Percentiles rank a stretch among this genome's conserved stretches.
Evolutionary conservation across 2,888 invertebrate species (phyloP).

Genomic region (Pycnomerus fuliginosus): DNA sequence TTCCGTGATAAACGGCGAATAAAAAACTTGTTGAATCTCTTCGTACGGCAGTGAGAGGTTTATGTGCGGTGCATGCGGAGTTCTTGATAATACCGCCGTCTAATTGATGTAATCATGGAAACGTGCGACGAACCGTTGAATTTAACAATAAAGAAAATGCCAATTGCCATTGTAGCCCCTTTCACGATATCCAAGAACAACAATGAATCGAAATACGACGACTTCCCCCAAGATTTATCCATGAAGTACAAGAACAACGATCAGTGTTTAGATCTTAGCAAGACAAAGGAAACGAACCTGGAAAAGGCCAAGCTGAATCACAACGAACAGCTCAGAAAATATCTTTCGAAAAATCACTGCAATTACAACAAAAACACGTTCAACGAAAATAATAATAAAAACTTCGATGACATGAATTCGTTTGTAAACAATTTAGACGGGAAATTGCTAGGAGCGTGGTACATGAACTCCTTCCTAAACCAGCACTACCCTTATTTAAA

Average conservation of each 20-base stretch:
- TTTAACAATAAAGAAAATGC: slow-evolving; percentile 56
- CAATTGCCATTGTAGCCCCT: slow-evolving; percentile 58
- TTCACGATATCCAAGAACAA: slow-evolving; percentile 41
- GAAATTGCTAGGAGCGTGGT: slow-evolving; percentile 54
- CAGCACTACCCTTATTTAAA: slow-evolving; percentile 43
- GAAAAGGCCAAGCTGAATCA: slow-evolving; percentile 30
- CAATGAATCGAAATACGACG: slow-evolving; percentile 37
- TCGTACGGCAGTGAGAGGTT: slow-evolving; percentile 31
- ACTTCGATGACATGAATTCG: slow-evolving; percentile 45
- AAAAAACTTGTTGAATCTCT: slow-evolving; percentile 59
- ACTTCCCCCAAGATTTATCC: slow-evolving; percentile 51
- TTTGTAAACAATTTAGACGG: slow-evolving; percentile 53
- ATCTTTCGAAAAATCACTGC: slow-evolving; percentile 43
- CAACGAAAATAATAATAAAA: slow-evolving; percentile 29
- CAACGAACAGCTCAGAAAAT: slow-evolving; percentile 45
- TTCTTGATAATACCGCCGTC: slow-evolving; percentile 2
- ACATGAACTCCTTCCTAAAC: slow-evolving; percentile 50
- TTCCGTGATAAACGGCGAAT: slow-evolving; percentile 53
- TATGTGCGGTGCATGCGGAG: slow-evolving; percentile 34
- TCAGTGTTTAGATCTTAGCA: slow-evolving; percentile 34
- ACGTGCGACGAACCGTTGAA: slow-evolving; percentile 53
- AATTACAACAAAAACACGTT: slow-evolving; percentile 51
- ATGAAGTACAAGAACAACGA: slow-evolving; percentile 35
- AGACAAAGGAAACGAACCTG: slow-evolving; percentile 30
- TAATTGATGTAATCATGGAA: slow-evolving; percentile 47